Percentiles rank a stretch among this genome's conserved stretches.
phyloP scores from a whole-genome alignment of 2,888 invertebrate genomes.

The Tipula helvola region DNA sequence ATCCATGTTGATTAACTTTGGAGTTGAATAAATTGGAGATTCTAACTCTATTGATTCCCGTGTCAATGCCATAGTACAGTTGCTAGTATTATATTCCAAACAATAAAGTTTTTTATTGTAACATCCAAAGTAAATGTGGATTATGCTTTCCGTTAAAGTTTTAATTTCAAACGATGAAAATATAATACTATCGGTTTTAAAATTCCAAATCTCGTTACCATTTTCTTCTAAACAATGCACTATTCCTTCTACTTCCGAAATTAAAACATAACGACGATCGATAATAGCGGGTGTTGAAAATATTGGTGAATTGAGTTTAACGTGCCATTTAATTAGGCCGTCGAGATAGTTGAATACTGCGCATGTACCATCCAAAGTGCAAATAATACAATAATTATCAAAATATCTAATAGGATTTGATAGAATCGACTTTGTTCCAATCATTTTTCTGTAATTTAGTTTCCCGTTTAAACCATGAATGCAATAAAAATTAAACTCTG shows the following conservation, averaged over 20 bases:
- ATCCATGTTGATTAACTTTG: conserved; percentile 37
- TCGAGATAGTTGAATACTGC: conserved; percentile 33
- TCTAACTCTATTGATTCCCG: conserved; percentile 43
- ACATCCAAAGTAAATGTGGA: conserved; percentile 50
- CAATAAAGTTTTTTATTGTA: conserved; percentile 58
- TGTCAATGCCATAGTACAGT: conserved; percentile 30
- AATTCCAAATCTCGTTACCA: conserved; percentile 45
- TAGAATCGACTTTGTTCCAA: conserved; percentile 39
- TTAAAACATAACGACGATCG: conserved; percentile 21
- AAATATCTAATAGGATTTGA: conserved; percentile 35
- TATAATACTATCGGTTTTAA: conserved; percentile 48
- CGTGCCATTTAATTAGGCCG: conserved; percentile 40
- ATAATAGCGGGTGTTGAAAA: conserved; percentile 43
- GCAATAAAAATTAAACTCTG: conserved; percentile 26
- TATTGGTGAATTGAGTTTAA: conserved; percentile 39
- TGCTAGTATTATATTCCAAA: conserved; percentile 38
- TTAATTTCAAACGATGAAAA: conserved; percentile 52
- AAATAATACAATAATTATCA: conserved; percentile 31
- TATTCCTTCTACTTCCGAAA: conserved; percentile 36
- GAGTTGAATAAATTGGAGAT: conserved; percentile 55
- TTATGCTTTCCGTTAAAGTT: conserved; percentile 18
- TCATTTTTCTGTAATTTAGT: conserved; percentile 25
- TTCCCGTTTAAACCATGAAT: conserved; percentile 19
- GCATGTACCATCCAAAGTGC: conserved; percentile 43
- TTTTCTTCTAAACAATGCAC: conserved; percentile 41